Evolutionary conservation across 30 jellyfish, hydroid and myxozoan genomes (phyloP).

Genomic region (Cassiopea xamachana): DNA sequence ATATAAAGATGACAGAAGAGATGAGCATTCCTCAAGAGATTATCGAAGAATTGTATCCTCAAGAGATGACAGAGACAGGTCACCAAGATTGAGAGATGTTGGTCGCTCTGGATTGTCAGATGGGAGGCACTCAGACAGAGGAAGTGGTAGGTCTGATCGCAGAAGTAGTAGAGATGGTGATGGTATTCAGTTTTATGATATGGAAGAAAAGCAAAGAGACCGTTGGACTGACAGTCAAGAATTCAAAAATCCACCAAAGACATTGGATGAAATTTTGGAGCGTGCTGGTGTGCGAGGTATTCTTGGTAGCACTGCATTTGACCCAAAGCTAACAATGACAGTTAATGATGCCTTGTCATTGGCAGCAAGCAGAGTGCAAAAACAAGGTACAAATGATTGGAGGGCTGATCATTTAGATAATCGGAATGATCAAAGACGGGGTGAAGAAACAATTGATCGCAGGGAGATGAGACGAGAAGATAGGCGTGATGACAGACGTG

Average conservation of each 20-base stretch:
- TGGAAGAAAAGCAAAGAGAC: constrained; percentile 64
- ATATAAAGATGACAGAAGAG: constrained; percentile 50
- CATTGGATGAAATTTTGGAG: constrained; percentile 90
- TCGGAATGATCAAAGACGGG: constrained; percentile 44
- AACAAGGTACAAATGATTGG: constrained; percentile 55
- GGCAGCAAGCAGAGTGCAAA: constrained; percentile 57
- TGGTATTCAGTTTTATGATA: constrained; percentile 55
- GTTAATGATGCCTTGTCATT: constrained; percentile 55
- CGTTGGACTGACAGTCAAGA: constrained; percentile 69
- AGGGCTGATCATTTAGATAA: constrained; percentile 59
- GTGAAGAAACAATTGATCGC: constrained; percentile 25
- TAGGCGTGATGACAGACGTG: constrained; percentile 47
- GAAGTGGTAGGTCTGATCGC: constrained; percentile 68
- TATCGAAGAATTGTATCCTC: constrained; percentile 55
- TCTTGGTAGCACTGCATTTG: constrained; percentile 80
- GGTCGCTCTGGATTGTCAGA: constrained; percentile 22
- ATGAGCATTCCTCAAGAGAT: constrained; percentile 38
- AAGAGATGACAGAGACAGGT: constrained; percentile 59
- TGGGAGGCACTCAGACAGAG: constrained; percentile 11
- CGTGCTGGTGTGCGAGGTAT: constrained; percentile 99
- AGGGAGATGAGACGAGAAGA: constrained; percentile 35
- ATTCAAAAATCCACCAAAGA: constrained; percentile 84
- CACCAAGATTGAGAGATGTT: constrained; percentile 39
- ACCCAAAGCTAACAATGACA: constrained; percentile 49
- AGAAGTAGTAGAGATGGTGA: constrained; percentile 79